These are phyloP conservation scores for Triplophysa bombifrons DNA, from an alignment of 2,797 vertebrate species.

Conservation along the genomic window DNA sequence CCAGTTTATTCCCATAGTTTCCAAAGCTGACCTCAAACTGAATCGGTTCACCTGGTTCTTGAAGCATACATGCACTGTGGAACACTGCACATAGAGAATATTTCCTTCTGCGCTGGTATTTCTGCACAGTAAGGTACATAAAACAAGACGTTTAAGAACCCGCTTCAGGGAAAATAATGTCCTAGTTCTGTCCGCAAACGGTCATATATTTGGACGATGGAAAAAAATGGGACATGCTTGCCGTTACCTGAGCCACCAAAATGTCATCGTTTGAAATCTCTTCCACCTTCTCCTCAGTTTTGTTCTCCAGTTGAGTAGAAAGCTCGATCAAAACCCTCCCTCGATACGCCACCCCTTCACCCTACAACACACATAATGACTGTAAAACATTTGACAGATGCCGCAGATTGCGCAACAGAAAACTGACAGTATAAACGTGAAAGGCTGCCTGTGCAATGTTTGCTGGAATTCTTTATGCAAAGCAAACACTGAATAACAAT, in stretches of 20 bases:
- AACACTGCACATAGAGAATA: slow-evolving; percentile 92
- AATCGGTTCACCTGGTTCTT: slow-evolving; percentile 92
- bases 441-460: slow-evolving; percentile 6
- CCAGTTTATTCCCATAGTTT: slow-evolving; percentile 98
- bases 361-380: slow-evolving; percentile 74
- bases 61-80: slow-evolving; percentile 92
- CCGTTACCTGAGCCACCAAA: slow-evolving; percentile 88
- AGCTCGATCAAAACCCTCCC: slow-evolving; percentile 91
- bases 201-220: neutral
- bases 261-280: slow-evolving; percentile 87
- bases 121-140: slow-evolving; percentile 71
- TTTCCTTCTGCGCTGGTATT: slow-evolving; percentile 93
- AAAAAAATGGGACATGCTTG: neutral
- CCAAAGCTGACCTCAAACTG: slow-evolving; percentile 99
- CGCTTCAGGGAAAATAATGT: neutral
- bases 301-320: slow-evolving; percentile 84
- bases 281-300: slow-evolving; percentile 83
- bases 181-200: neutral
- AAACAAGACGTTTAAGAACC: neutral
- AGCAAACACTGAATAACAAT: slow-evolving; percentile 39
- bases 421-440: neutral
- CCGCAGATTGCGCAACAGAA: slow-evolving; percentile 13
- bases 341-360: slow-evolving; percentile 93
- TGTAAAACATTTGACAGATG: slow-evolving; percentile 24
- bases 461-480: slow-evolving; percentile 14